Evolutionary conservation across 2,797 vertebrate species (phyloP).

Genomic region (Peromyscus aztecus): DNA sequence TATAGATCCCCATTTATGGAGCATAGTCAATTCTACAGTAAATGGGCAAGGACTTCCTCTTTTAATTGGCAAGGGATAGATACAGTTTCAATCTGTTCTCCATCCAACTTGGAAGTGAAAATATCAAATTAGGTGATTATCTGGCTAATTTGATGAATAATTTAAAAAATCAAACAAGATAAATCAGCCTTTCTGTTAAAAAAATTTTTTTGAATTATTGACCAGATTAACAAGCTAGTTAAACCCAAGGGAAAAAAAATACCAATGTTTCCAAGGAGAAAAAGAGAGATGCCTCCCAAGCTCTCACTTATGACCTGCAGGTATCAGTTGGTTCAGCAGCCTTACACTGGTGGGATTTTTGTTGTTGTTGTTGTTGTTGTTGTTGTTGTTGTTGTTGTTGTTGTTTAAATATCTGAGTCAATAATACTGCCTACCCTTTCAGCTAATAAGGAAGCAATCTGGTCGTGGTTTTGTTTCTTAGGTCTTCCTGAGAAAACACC

Average conservation of each 20-base stretch:
- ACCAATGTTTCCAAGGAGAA: neutral
- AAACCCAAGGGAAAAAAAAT: neutral
- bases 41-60: slow-evolving; percentile 73
- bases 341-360: neutral
- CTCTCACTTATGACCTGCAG: neutral
- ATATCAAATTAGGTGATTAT: slow-evolving; percentile 65
- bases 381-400: neutral
- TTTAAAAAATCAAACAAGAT: slow-evolving; percentile 60
- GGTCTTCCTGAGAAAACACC: neutral
- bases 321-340: slow-evolving; percentile 31
- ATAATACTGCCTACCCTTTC: neutral
- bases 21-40: slow-evolving; percentile 76
- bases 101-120: slow-evolving; percentile 33
- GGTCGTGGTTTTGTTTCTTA: neutral
- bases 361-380: neutral
- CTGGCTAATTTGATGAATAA: slow-evolving; percentile 55
- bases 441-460: neutral
- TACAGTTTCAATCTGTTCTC: neutral
- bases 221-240: slow-evolving; percentile 54
- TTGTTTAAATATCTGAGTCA: neutral
- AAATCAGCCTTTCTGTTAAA: slow-evolving; percentile 51
- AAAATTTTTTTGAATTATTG: slow-evolving; percentile 56
- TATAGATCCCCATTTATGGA: slow-evolving; percentile 64
- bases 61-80: slow-evolving; percentile 70
- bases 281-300: neutral